A percentile compares a stretch with the other conserved stretches of the same genome.
phyloP scores from a whole-genome alignment of 1,140 invertebrate genomes.

The Gyrodactylus salaris region DNA sequence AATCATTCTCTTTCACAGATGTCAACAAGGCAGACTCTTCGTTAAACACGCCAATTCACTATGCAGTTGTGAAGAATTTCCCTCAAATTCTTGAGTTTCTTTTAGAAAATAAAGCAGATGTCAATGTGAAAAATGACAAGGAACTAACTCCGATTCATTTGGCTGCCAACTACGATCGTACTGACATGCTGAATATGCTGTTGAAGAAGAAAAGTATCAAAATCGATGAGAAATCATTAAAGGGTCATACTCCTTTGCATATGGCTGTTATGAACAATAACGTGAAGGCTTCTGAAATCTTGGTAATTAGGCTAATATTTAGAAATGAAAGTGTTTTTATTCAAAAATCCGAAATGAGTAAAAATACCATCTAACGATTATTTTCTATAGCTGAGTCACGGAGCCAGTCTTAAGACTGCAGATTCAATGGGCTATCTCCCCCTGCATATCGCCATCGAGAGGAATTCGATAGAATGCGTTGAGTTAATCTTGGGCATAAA shows the following conservation, averaged over 20 bases:
- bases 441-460: neutral
- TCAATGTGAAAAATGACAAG: neutral
- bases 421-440: neutral
- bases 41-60: neutral
- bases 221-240: neutral
- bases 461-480: neutral
- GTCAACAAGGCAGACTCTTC: neutral
- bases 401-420: neutral
- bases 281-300: neutral
- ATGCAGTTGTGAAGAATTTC: neutral
- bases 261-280: neutral
- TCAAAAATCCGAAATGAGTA: too few species aligned
- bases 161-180: neutral
- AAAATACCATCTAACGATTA: too few species aligned
- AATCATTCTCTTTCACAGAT: too few species aligned
- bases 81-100: neutral
- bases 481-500: neutral
- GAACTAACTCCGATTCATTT: neutral
- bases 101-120: neutral
- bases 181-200: neutral
- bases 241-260: neutral
- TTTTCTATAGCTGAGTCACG: neutral
- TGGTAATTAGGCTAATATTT: too few species aligned
- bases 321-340: too few species aligned
- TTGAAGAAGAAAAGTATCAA: neutral